Base-by-base conservation (phyloP, 2,113 vertebrate species). In the Sula dactylatra region DNA sequence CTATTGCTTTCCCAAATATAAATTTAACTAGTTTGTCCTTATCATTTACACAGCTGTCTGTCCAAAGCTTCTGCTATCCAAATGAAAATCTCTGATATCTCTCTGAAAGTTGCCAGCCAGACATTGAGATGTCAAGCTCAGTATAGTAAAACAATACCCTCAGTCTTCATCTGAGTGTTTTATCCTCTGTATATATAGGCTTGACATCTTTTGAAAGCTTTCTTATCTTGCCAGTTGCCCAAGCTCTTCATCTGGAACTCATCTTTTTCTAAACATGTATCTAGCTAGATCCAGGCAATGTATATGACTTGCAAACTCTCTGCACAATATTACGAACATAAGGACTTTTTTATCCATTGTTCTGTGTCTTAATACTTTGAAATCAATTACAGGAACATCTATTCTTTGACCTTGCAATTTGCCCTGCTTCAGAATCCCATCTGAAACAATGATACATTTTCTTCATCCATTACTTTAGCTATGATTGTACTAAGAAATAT, bases 161-260 rank as follows among this genome's bases (percentile, higher is more conserved):
- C 82, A 85, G 91, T 93, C 90, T 91, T 82, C 44, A 25, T 94
- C 82, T 95, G 87, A 58, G 52, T 69, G 13, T 90, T 94, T 49
- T 67, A 5, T 64, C 72, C 16, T 69, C 44, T 74, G 7, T 85
- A 72, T 82, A 50, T 78, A 38, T 67, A 82, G 21, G 31, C 66
- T 88, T 86, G 50, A 59, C 78, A 2, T 87, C 26, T 69, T 85
- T 61, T 91, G 73, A 87, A 95, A 82, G 50, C 70, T 69, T 91
- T 96, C 82, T 95, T 91, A 91, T 90, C 81, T 91, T 72, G 45
- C 80, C 52, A 49, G 78, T 88, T 97, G 36, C 49, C 86, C 31
- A 66, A 72, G 27, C 5, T 82, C 10, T 91, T 96, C 73, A 91
- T 94, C 96, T 96, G 92, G 92, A 96, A 83, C 45, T 71, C 52